phyloP scores from a whole-genome alignment of 2,113 vertebrate genomes.

The Sphaerodactylus townsendi region DNA sequence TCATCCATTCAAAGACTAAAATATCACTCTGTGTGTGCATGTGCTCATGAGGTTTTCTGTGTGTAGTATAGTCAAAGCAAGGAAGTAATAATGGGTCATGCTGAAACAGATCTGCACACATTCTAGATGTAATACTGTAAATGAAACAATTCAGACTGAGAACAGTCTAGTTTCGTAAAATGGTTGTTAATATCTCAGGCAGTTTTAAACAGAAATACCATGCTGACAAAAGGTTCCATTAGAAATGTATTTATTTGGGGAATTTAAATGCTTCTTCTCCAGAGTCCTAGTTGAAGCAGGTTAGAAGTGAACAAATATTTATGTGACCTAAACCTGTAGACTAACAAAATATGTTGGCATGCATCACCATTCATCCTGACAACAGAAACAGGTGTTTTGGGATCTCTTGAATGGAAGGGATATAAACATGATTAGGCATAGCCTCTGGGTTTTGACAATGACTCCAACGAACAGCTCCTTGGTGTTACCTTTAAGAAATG shows the following conservation, averaged over 20 bases:
- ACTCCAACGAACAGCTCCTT: not conserved
- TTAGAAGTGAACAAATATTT: not conserved
- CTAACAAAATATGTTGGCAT: too few species aligned
- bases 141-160: not conserved
- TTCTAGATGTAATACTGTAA: not conserved
- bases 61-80: not conserved
- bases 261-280: too few species aligned
- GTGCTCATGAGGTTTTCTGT: too few species aligned
- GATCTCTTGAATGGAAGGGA: not conserved
- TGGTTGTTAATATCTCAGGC: not conserved
- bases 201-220: too few species aligned
- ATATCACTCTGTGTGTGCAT: conserved; percentile 16
- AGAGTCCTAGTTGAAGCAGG: too few species aligned
- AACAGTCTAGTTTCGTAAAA: not conserved
- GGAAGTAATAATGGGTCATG: not conserved
- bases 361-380: not conserved
- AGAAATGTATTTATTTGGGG: not conserved
- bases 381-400: not conserved
- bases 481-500: not conserved
- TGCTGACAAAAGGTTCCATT: too few species aligned
- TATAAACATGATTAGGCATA: not conserved
- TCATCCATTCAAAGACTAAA: conserved; percentile 20
- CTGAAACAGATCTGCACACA: not conserved
- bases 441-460: not conserved
- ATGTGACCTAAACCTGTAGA: not conserved